Evolutionary conservation across 2,888 invertebrate genomes (phyloP).

Genomic region (Volucella zonaria): DNA sequence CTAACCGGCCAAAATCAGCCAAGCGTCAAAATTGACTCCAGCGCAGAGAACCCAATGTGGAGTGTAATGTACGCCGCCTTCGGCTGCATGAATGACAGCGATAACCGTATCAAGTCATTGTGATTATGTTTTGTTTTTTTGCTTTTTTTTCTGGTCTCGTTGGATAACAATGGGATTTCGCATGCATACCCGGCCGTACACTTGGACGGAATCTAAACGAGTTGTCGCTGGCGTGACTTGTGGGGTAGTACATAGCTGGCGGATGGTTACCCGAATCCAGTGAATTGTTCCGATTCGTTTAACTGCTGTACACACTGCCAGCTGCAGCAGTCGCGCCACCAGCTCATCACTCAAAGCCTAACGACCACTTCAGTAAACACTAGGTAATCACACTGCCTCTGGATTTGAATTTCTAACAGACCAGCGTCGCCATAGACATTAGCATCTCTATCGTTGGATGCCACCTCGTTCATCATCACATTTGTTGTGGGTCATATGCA

Average conservation of each 20-base stretch:
- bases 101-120: slow-evolving; percentile 58
- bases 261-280: slow-evolving; percentile 62
- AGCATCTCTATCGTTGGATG: slow-evolving; percentile 4
- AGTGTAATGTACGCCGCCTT: slow-evolving; percentile 4
- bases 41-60: background rate
- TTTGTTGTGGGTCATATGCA: slow-evolving; percentile 53
- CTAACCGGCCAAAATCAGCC: slow-evolving; percentile 8
- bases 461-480: slow-evolving; percentile 32
- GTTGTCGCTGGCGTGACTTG: slow-evolving; percentile 18
- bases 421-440: slow-evolving; percentile 15
- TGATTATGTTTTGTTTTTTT: background rate
- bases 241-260: background rate
- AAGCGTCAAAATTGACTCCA: slow-evolving; percentile 41
- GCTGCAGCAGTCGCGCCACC: slow-evolving; percentile 34
- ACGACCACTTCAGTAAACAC: slow-evolving; percentile 20
- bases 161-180: slow-evolving; percentile 56
- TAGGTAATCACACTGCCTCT: slow-evolving; percentile 36
- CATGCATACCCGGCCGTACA: slow-evolving; percentile 25
- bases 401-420: slow-evolving; percentile 52
- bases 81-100: slow-evolving; percentile 44
- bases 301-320: slow-evolving; percentile 57
- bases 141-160: slow-evolving; percentile 21
- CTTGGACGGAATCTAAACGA: slow-evolving; percentile 27
- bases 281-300: slow-evolving; percentile 69
- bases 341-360: slow-evolving; percentile 4